Percentiles rank a stretch among this genome's conserved stretches.
Conservation (phyloP, 2,888 invertebrate species). For the Epinotia bilunana region DNA sequence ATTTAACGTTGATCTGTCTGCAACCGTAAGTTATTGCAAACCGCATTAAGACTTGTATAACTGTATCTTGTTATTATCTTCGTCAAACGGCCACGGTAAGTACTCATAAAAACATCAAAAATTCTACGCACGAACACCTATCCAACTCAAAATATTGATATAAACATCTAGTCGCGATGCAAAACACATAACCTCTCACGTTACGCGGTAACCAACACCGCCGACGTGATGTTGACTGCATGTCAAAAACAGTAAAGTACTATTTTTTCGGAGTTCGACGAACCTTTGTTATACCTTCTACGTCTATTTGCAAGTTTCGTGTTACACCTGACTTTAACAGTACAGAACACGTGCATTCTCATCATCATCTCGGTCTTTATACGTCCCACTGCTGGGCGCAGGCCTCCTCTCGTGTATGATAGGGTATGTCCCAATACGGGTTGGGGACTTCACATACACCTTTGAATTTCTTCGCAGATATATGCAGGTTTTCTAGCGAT, state of each 20-base stretch:
- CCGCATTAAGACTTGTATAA: too few relatives aligned
- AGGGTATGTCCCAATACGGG: too few relatives aligned
- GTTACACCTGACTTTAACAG: background rate
- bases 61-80: too few relatives aligned
- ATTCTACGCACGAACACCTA: conserved; percentile 24
- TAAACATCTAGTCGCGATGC: conserved; percentile 42
- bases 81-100: too few relatives aligned
- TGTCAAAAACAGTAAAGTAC: conserved; percentile 27
- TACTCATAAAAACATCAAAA: conserved; percentile 4
- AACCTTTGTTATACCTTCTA: conserved; percentile 18
- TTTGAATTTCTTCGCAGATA: too few relatives aligned
- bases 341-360: background rate
- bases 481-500: too few relatives aligned
- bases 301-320: conserved; percentile 16
- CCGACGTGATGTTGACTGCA: conserved; percentile 32
- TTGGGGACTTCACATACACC: too few relatives aligned
- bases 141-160: conserved; percentile 26
- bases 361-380: too few relatives aligned
- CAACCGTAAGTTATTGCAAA: too few relatives aligned
- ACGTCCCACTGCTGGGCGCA: too few relatives aligned
- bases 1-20: too few relatives aligned
- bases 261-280: conserved; percentile 18
- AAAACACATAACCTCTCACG: conserved; percentile 47
- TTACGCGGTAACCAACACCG: conserved; percentile 45
- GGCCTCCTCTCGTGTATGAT: too few relatives aligned